These are phyloP conservation scores for Dione vanillae DNA, from an alignment of 2,888 invertebrate species.

Conservation along the genomic window DNA sequence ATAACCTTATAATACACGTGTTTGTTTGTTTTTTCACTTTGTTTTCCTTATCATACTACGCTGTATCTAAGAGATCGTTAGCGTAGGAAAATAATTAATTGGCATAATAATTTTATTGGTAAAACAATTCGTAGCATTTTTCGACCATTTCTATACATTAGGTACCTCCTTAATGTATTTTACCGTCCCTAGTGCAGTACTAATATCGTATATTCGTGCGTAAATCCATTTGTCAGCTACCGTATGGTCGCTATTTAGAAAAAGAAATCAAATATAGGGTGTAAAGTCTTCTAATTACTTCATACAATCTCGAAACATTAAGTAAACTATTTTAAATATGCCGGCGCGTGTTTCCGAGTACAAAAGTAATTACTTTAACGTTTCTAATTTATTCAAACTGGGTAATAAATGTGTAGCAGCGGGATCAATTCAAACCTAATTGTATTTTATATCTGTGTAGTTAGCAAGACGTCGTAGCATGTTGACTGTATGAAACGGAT, in stretches of 20 bases:
- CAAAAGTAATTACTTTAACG: neutral
- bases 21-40: neutral
- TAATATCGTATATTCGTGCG: neutral
- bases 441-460: neutral
- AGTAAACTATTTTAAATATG: neutral
- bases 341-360: neutral
- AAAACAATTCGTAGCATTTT: too few relatives aligned
- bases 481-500: neutral
- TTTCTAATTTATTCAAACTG: neutral
- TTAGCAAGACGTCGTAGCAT: neutral
- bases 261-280: neutral
- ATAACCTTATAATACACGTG: slow-evolving; percentile 15
- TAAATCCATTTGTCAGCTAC: neutral
- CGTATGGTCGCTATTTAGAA: neutral
- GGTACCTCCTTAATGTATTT: too few relatives aligned
- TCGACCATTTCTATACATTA: too few relatives aligned
- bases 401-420: neutral
- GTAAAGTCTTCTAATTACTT: neutral
- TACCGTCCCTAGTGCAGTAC: too few relatives aligned
- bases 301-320: neutral
- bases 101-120: too few relatives aligned
- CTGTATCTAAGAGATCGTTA: neutral
- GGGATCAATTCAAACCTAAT: neutral
- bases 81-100: too few relatives aligned
- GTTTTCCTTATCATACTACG: neutral